These are phyloP conservation scores for Strigamia transsilvanica DNA, from an alignment of 2,888 invertebrate species.

Conservation along the genomic window DNA sequence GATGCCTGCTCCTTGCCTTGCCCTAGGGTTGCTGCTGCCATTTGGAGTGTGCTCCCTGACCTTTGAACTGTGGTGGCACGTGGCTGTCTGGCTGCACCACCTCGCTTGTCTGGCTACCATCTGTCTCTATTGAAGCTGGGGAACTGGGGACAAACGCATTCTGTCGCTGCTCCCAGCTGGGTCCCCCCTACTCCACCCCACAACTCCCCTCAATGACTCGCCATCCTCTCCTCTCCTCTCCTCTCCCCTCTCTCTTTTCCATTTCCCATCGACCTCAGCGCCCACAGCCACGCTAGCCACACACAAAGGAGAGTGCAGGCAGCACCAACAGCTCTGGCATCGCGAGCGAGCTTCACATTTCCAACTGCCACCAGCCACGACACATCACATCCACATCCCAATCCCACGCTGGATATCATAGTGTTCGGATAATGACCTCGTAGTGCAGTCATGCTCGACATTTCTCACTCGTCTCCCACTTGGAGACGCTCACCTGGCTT, in stretches of 20 bases:
- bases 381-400: neutral
- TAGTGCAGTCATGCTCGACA: constrained; percentile 44
- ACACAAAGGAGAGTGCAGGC: constrained; percentile 46
- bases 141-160: constrained; percentile 63
- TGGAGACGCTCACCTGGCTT: constrained; percentile 37
- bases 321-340: constrained; percentile 46
- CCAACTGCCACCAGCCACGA: constrained; percentile 24
- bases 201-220: constrained; percentile 51
- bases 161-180: constrained; percentile 46
- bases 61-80: constrained; percentile 52
- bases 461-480: constrained; percentile 29
- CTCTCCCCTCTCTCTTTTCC: neutral
- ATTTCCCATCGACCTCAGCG: neutral
- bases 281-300: constrained; percentile 18
- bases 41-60: constrained; percentile 53
- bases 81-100: constrained; percentile 52
- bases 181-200: constrained; percentile 20
- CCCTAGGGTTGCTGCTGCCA: constrained; percentile 38
- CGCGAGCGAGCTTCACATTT: constrained; percentile 30
- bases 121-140: constrained; percentile 69
- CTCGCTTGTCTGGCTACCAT: constrained; percentile 75
- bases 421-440: neutral
- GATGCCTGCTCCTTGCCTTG: constrained; percentile 37
- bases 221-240: neutral
- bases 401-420: neutral